A percentile compares a stretch with the other conserved stretches of the same genome.
These are phyloP conservation scores for Epicauta chinensis DNA, from an alignment of 1,140 invertebrate species.

Conservation along the genomic window DNA sequence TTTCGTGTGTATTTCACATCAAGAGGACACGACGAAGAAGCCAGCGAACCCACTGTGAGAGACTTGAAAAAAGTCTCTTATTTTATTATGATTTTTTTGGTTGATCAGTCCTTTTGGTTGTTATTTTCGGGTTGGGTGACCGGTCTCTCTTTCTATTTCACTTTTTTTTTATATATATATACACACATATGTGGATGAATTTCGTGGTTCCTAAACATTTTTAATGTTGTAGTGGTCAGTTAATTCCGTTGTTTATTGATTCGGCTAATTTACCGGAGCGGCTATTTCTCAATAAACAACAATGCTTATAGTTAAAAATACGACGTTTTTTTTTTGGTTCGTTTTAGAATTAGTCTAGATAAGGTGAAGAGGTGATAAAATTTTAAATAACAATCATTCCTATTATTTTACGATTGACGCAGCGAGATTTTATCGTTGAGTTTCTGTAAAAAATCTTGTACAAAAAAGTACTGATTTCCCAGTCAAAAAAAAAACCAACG, in stretches of 20 bases:
- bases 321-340: neutral
- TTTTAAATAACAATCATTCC: slow-evolving; percentile 21
- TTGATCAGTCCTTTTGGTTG: neutral
- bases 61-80: neutral
- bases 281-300: neutral
- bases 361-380: slow-evolving; percentile 12
- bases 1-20: too few species aligned
- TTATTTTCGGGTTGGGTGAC: slow-evolving; percentile 9
- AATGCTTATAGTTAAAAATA: slow-evolving; percentile 5
- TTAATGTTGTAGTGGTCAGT: slow-evolving; percentile 35
- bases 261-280: neutral
- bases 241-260: slow-evolving; percentile 6
- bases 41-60: too few species aligned
- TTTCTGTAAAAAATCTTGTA: too few species aligned
- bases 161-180: too few species aligned
- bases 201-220: slow-evolving; percentile 32
- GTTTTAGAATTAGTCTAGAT: slow-evolving; percentile 8
- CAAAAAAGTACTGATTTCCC: too few species aligned
- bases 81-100: slow-evolving; percentile 6
- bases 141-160: neutral
- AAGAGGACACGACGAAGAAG: too few species aligned
- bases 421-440: too few species aligned
- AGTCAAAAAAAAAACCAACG: too few species aligned
- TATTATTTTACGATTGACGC: slow-evolving; percentile 13
- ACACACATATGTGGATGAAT: slow-evolving; percentile 3